Evolutionary conservation across 2,797 vertebrate species (phyloP), one percentile per base, ranked within the genome.

Genomic region (Ceyx erithaca): DNA sequence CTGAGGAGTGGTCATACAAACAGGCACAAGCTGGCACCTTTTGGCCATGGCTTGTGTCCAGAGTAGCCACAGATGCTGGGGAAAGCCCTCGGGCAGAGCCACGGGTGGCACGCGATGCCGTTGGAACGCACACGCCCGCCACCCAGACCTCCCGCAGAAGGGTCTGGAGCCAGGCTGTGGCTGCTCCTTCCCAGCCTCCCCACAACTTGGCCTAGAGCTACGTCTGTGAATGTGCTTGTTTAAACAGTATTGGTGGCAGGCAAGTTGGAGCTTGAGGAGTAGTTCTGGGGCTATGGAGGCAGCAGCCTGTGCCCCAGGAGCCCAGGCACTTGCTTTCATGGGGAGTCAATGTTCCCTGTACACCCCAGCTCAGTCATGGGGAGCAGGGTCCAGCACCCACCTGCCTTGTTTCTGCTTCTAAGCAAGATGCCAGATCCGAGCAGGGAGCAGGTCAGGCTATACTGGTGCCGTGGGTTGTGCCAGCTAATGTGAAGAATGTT

Each of bases 191-290:
- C 89, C 48, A 5, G 30, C 84, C 54, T 68, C 79, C 89, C 81
- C 82, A 16, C 57, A 7, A 83, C 79, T 92, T 94, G 89, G 94
- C 95, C 95, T 76, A 30, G 66, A 94, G 95, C 95, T 94, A 94
- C 6, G 93, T 94, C 95, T 96, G 95, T 33, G 1, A 73, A 15
- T 4, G 64, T 31, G 85, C 93, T 80, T 87, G 91, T 93, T 75
- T 9, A 70, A 92, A 30, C 91, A n/a, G 76, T 59, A 54, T 49
- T 23, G 82, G 31, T 79, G 91, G 91, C 62, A 13, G 95, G 87
- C 95, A 87, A 93, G 94, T 70, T 26, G 1, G 25, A 57, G 89
- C 93, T 46, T 75, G 95, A 95, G 92, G 75, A 48, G 51, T 18
- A 0, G 51, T 1, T 6, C 80, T 64, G 80, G 84, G 84, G 75